Base-by-base conservation (phyloP, 1,140 invertebrate species). In the Aethina tumida region DNA sequence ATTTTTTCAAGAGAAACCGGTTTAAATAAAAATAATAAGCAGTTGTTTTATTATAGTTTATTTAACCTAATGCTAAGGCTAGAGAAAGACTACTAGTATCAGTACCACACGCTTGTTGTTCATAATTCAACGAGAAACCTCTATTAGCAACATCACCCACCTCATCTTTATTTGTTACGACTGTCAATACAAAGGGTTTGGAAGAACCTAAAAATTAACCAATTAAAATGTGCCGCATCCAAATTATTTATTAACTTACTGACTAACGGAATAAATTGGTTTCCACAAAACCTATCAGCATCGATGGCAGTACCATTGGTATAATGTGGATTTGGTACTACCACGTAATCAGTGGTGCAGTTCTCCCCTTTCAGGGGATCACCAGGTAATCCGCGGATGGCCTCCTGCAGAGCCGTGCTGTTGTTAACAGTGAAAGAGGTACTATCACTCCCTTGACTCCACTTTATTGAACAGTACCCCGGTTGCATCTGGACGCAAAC, bases 141-240 rank as follows among this genome's bases (percentile, higher is more conserved):
- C 78, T 62, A 62, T 85, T 86, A 21, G 71, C 74, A 38, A 73
- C 65, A 47, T 83, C 79, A 2, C 56, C 58, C 2, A 60, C 46
- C 15, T 66, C 60, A 17, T 62, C 56, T 1, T 59, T 60, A 60
- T 84, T 65, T 0, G 79, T 84, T 2, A 81, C 71, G 1, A 80
- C 75, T 22, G 75, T 82, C 25, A 88, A 54, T 0, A 81, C 74
- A 59, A 84, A 87, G 0, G 82, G 83, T 45, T 78, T 82, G 1
- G 67, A 62, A 36, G 51, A 61, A 43, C 68, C 74, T 76, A 55
- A 65, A 47, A 52, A 16, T 37, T 30, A 41, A 34, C 41, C 13
- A 32, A 39, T n/a, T 22, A 4, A 3, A 27, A 33, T 31, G 10
- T 36, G 10, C 17, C 4, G 17, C 18, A 30, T 12, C 6, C 2